These are phyloP conservation scores for Bubalus kerabau DNA, from an alignment of 2,113 vertebrate species.

Conservation along the genomic window DNA sequence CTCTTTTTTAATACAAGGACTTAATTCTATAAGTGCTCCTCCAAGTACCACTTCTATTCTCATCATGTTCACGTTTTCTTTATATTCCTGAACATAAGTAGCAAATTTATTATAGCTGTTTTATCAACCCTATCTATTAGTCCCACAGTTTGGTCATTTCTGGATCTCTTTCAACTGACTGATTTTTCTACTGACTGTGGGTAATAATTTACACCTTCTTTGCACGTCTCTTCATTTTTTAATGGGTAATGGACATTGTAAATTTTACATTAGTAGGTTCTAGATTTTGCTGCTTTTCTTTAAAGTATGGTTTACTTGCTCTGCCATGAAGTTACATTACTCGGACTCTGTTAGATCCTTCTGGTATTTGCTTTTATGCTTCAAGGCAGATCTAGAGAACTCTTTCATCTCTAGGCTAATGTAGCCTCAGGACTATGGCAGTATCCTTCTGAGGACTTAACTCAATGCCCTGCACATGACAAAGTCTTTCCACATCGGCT, in stretches of 20 bases:
- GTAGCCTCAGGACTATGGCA: background rate
- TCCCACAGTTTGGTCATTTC: background rate
- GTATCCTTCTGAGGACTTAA: background rate
- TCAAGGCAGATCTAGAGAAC: background rate
- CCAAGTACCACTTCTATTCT: background rate
- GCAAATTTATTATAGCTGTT: background rate
- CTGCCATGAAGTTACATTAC: background rate
- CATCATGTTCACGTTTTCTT: background rate
- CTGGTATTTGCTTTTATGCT: background rate
- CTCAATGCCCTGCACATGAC: background rate
- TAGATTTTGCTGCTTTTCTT: conserved; percentile 3
- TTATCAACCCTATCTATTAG: background rate
- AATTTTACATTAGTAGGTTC: background rate
- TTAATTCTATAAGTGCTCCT: background rate
- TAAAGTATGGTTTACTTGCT: background rate
- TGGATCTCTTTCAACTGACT: background rate
- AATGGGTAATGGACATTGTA: background rate
- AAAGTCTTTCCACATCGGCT: background rate
- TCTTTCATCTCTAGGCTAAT: background rate
- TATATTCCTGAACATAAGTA: background rate
- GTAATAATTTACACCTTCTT: background rate
- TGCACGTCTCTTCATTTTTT: background rate
- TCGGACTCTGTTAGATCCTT: background rate
- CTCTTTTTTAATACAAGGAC: background rate
- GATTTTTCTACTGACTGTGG: background rate